Base-by-base conservation (phyloP, 2,113 vertebrate species). In the Chaetops frenatus region DNA sequence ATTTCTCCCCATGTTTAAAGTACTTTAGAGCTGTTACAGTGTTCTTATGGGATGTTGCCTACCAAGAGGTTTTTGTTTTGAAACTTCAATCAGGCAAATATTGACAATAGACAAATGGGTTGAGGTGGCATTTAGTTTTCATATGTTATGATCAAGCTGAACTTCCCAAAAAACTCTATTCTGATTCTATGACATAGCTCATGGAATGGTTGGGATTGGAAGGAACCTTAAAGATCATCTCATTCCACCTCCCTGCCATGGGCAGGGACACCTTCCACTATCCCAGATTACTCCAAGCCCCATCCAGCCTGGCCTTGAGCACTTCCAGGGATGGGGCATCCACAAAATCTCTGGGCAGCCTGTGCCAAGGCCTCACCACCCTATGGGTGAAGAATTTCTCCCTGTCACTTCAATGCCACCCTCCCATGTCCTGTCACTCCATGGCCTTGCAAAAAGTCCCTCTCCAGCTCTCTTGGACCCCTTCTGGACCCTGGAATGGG, bases 241-340 rank as follows among this genome's bases (percentile, higher is more conserved):
- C 8, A 3, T 54, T 82, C n/a, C 40, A 61, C 3, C 9, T 18
- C 17, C 14, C n/a, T 35, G n/a, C 35, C n/a, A 13, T 13, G 16
- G 47, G 4, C 54, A 40, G 54, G 24, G 70, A 11, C 40, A 82
- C 15, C 40, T 76, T 82, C 6, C 48, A 16, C 35, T 35, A 5
- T 12, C 10, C 10, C 54, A 54, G 40, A 10, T 11, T 27, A n/a
- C 25, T 54, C 16, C 7, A 42, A 69, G 22, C 25, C 10, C 12
- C 0, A 0, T 58, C 60, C 28, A 28, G 0, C 12, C 23, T 88
- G 45, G 5, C 58, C 12, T 51, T 51, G 44, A 2, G 15, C 44
- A 58, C 4, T 66, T 33, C 17, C 44, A 73, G 60, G 15, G 8
- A 38, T 51, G 77, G 18, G 20, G 3, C 7, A 36, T 0, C 22